Conservation (phyloP, 2,113 vertebrate species). For the Oryzias woworae region DNA sequence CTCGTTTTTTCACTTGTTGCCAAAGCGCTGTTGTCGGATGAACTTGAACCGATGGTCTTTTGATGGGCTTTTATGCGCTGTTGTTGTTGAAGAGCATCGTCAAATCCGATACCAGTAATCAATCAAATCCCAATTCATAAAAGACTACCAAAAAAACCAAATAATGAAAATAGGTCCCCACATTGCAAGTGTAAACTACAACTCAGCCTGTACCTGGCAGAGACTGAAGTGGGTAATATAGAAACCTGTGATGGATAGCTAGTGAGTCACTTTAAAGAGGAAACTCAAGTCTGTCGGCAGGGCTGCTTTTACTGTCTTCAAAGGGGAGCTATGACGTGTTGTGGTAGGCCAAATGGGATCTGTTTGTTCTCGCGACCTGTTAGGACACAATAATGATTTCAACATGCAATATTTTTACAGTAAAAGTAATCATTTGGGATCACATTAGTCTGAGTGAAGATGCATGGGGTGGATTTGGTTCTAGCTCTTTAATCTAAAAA, state of each 20-base stretch:
- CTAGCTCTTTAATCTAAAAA: background rate
- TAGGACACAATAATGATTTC: no score
- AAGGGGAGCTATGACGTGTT: constrained; percentile 21
- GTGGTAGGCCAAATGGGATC: background rate
- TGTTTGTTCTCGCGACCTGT: no score
- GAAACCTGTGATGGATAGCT: constrained; percentile 57
- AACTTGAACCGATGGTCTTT: constrained; percentile 35
- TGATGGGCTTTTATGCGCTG: constrained; percentile 47
- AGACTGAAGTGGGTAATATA: constrained; percentile 45
- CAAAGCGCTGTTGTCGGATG: constrained; percentile 65
- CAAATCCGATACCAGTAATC: constrained; percentile 49
- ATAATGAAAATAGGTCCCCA: background rate
- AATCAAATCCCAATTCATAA: constrained; percentile 63
- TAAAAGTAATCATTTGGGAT: no score
- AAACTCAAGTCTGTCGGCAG: constrained; percentile 38
- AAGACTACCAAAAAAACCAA: constrained; percentile 16
- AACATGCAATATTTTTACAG: no score
- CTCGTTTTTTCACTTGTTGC: constrained; percentile 62
- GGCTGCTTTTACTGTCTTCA: constrained; percentile 42
- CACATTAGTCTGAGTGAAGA: no score
- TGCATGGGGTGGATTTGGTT: background rate
- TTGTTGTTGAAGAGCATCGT: constrained; percentile 55
- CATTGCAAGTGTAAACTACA: constrained; percentile 49
- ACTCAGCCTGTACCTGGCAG: constrained; percentile 54
- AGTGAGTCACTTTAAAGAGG: constrained; percentile 54